Evolutionary conservation across 2,113 vertebrate species (phyloP), one percentile per base, ranked within the genome.

Genomic region (Dolichallabes microphthalmus): DNA sequence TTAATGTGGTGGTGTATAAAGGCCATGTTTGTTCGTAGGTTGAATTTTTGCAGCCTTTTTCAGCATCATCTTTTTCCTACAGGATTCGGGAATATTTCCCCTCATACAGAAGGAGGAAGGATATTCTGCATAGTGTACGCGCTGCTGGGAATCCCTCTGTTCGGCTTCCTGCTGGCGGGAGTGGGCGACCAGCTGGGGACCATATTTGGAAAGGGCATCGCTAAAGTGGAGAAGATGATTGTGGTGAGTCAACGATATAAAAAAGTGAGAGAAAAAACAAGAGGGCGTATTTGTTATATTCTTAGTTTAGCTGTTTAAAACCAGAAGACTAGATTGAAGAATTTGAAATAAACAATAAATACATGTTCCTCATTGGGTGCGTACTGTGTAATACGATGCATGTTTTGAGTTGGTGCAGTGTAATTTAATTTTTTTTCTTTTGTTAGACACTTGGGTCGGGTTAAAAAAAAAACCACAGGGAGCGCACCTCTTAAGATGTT

Each of bases 41-140:
- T 45, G 1, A 5, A 3, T 25, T 13, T 52, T 58, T 64, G 32
- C 22, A 19, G 27, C 35, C 32, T 82, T 17, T 78, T 19, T 64
- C 53, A 20, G 39, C 60, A 12, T 55, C 8, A 75, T 76, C 68
- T 78, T 76, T 88, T 81, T 92, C 89, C 64, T 84, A 84, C 91
- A 99, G 98, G 98, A 60, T 99, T 99, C 93, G 98, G 98, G 91
- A 99, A 99, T 91, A 98, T 97, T 90, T 97, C 98, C 84, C 98
- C 98, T 84, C 96, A 97, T 89, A 99, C 98, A 83, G 95, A 98
- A 94, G 97, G 97, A 71, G 98, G 98, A 13, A 96, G 97, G 88
- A 98, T 98, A 93, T 99, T 99, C 94, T 99, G 98, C 84, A 98
- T 99, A 88, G 96, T 99, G 89, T 99, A 99, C 89, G 98, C 98